Evolutionary conservation across 2,888 invertebrate genomes (phyloP).

Genomic region (Pandemis heparana): DNA sequence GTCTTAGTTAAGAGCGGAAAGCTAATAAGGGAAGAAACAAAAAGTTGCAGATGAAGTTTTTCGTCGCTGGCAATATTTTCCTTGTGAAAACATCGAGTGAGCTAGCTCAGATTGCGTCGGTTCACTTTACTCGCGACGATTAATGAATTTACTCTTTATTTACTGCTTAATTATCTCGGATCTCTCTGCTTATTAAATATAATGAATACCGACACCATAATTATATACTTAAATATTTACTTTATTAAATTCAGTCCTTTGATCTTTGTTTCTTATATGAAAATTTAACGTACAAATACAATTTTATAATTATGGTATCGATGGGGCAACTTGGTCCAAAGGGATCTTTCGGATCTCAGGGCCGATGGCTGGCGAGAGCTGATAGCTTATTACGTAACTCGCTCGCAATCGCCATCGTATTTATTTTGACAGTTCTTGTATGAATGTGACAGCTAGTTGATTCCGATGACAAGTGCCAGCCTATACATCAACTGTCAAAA

Average conservation of each 20-base stretch:
- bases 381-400: too few species aligned
- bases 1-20: slow-evolving; percentile 72
- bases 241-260: neutral
- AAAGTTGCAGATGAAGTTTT: slow-evolving; percentile 74
- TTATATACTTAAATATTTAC: neutral
- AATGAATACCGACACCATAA: slow-evolving; percentile 7
- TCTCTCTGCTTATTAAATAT: slow-evolving; percentile 38
- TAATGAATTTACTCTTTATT: slow-evolving; percentile 64
- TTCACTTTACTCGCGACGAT: slow-evolving; percentile 60
- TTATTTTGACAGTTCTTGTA: too few species aligned
- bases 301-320: too few species aligned
- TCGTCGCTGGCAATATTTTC: slow-evolving; percentile 69
- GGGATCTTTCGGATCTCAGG: too few species aligned
- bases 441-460: too few species aligned
- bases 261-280: neutral
- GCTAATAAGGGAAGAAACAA: slow-evolving; percentile 69
- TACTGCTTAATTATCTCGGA: slow-evolving; percentile 53
- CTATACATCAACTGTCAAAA: too few species aligned
- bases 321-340: too few species aligned
- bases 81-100: slow-evolving; percentile 71
- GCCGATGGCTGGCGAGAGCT: too few species aligned
- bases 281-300: too few species aligned
- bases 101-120: slow-evolving; percentile 63
- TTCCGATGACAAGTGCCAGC: too few species aligned
- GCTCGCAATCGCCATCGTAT: too few species aligned